Evolutionary conservation across 2,113 vertebrate genomes (phyloP).

Genomic region (Hypocryptadius cinnamomeus): DNA sequence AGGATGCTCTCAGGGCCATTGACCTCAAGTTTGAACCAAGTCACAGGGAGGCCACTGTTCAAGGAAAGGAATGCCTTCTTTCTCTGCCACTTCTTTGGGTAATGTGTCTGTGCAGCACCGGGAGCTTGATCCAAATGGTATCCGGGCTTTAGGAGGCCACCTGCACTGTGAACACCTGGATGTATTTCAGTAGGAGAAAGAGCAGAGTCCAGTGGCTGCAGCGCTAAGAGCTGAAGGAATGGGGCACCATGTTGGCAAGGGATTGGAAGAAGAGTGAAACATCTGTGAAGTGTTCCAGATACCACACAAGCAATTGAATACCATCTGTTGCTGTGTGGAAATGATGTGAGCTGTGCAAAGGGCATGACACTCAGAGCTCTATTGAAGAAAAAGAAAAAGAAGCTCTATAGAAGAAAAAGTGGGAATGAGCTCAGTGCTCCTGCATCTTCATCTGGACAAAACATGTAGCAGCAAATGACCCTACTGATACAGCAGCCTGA

Average conservation of each 20-base stretch:
- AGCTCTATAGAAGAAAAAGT: background rate
- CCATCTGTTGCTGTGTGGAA: conserved; percentile 8
- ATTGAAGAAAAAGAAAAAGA: background rate
- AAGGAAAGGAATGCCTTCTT: too few relatives aligned
- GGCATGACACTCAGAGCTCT: background rate
- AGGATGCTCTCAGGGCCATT: too few relatives aligned
- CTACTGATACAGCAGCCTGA: background rate
- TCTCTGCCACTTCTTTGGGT: background rate
- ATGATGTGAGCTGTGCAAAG: conserved; percentile 1
- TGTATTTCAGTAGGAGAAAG: background rate
- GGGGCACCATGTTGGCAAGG: background rate
- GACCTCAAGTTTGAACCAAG: background rate
- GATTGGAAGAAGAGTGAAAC: background rate
- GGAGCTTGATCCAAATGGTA: background rate
- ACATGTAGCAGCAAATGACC: background rate
- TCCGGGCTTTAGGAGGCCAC: accelerated
- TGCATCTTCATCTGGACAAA: too few relatives aligned
- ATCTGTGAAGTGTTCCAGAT: background rate
- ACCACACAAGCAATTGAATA: background rate
- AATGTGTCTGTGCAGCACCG: background rate
- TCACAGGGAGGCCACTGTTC: background rate
- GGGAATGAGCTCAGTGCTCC: background rate
- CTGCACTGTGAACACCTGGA: background rate
- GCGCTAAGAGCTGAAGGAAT: background rate
- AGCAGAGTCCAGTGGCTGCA: background rate